Conservation (phyloP, 2,113 vertebrate species). For the Orthochromis malagaraziensis region DNA sequence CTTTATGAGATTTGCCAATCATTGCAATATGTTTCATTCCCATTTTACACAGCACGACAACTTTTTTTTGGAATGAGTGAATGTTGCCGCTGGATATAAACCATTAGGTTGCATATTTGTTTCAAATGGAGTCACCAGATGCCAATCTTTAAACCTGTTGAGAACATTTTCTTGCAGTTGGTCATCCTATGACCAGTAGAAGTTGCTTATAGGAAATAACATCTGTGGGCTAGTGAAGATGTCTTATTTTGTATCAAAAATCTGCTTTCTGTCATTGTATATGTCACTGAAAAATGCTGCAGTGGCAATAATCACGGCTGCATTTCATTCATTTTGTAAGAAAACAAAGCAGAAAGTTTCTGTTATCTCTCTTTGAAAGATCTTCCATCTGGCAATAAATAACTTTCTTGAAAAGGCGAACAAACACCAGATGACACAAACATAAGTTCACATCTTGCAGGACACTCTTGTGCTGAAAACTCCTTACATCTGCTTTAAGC, state of each 20-base stretch:
- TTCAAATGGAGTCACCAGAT: neutral
- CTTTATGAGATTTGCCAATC: neutral
- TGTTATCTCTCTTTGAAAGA: neutral
- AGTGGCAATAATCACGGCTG: neutral
- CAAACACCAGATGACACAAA: neutral
- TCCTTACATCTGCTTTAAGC: slow-evolving; percentile 21
- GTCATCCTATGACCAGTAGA: neutral
- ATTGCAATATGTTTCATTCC: neutral
- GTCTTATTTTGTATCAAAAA: neutral
- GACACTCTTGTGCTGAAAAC: neutral
- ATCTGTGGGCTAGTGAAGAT: neutral
- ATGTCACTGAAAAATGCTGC: neutral
- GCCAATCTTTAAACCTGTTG: neutral
- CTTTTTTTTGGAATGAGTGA: neutral
- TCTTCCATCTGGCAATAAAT: neutral
- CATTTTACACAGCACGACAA: neutral
- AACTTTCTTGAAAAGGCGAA: neutral
- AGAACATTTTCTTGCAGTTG: neutral
- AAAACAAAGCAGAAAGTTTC: neutral
- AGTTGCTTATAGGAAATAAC: neutral
- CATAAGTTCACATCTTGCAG: neutral
- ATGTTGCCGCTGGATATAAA: neutral
- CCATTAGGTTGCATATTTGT: rapidly evolving
- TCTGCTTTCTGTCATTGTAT: rapidly evolving
- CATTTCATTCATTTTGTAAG: neutral